phyloP scores from a whole-genome alignment of 2,797 vertebrate genomes.

The Ctenochaetus hawaiiensis region DNA sequence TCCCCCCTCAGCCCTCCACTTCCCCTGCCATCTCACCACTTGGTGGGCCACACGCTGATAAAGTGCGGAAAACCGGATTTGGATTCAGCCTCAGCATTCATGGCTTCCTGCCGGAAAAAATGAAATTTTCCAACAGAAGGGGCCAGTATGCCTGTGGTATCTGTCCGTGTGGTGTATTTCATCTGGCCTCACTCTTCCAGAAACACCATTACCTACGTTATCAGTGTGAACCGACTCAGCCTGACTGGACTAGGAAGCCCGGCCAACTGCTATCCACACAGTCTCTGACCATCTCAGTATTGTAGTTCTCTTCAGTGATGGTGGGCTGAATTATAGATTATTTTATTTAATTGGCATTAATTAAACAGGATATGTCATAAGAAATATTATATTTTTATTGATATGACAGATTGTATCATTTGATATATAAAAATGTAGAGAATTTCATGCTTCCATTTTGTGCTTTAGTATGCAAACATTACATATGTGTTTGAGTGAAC shows the following conservation, averaged over 20 bases:
- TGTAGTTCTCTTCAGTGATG: slow-evolving; percentile 38
- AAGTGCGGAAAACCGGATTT: slow-evolving; percentile 94
- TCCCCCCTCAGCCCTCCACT: slow-evolving; percentile 75
- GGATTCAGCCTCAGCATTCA: slow-evolving; percentile 93
- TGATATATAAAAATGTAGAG: neutral
- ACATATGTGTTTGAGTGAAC: neutral
- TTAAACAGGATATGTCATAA: slow-evolving; percentile 24
- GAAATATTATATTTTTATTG: slow-evolving; percentile 13
- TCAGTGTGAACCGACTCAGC: slow-evolving; percentile 87
- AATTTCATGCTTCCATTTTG: neutral
- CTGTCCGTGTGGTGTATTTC: slow-evolving; percentile 89
- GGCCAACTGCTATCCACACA: slow-evolving; percentile 67
- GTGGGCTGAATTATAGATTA: slow-evolving; percentile 36
- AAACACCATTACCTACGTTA: slow-evolving; percentile 93
- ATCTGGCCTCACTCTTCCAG: slow-evolving; percentile 94
- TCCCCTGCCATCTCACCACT: slow-evolving; percentile 90
- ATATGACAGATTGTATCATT: neutral
- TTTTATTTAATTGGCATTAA: slow-evolving; percentile 43
- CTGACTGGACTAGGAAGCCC: slow-evolving; percentile 85
- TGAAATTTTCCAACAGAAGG: slow-evolving; percentile 94
- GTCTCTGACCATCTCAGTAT: slow-evolving; percentile 53
- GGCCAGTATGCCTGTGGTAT: slow-evolving; percentile 91
- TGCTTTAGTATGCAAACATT: neutral
- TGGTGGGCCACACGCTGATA: slow-evolving; percentile 95
- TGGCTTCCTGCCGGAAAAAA: slow-evolving; percentile 95